Percentiles rank a stretch among this genome's conserved stretches.
Conservation (phyloP, 1,140 invertebrate species). For the Drosophila pachea region DNA sequence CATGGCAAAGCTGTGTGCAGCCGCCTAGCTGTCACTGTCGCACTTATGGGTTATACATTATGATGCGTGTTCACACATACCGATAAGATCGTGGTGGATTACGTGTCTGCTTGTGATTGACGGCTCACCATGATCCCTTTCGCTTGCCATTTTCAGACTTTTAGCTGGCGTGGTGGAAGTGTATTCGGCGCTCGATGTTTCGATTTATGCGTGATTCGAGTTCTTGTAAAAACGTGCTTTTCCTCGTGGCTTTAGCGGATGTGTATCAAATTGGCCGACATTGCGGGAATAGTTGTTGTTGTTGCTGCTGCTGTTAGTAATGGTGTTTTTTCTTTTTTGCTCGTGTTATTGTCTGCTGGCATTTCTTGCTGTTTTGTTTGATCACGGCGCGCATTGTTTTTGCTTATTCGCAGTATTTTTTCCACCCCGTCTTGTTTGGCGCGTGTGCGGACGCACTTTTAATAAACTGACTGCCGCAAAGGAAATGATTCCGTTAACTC, state of each 20-base stretch:
- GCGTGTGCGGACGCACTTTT: slow-evolving; percentile 33
- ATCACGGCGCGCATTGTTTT: slow-evolving; percentile 35
- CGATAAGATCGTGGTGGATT: slow-evolving; percentile 4
- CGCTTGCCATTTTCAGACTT: no score
- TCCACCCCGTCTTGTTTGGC: slow-evolving; percentile 6
- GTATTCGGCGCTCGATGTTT: not conserved
- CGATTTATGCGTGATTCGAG: not conserved
- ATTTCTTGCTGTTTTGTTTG: slow-evolving; percentile 20
- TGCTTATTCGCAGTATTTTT: slow-evolving; percentile 20
- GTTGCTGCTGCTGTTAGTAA: not conserved
- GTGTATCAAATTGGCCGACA: slow-evolving; percentile 36
- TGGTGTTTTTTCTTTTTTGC: slow-evolving; percentile 1
- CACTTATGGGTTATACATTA: not conserved
- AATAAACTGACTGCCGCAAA: slow-evolving; percentile 61
- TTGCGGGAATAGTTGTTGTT: slow-evolving; percentile 31
- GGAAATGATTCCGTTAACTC: slow-evolving; percentile 54
- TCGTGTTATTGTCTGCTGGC: slow-evolving; percentile 9
- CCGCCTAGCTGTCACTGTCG: not conserved
- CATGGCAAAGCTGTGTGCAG: not conserved
- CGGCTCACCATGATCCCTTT: not conserved
- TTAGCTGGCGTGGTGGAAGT: no score
- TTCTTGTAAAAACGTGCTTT: not conserved
- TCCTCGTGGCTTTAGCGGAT: slow-evolving; percentile 7
- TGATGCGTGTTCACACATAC: not conserved
- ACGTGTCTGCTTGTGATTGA: not conserved